Evolutionary conservation across 2,797 vertebrate genomes (phyloP).

Genomic region (Rhinichthys osculus): DNA sequence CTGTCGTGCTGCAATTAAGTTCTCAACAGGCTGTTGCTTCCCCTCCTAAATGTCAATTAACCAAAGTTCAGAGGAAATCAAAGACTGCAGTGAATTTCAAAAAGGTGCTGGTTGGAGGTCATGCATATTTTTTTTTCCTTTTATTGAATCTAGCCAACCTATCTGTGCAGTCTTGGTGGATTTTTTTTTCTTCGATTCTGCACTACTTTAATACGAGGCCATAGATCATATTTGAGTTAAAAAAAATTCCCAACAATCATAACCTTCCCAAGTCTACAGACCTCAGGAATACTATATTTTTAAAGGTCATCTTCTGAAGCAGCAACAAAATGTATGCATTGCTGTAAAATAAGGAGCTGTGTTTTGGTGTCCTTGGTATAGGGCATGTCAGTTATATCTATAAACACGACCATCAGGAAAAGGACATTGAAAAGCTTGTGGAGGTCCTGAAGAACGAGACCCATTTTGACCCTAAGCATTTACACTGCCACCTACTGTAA

Average conservation of each 20-base stretch:
- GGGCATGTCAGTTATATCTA: constrained; percentile 80
- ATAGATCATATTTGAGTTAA: constrained; percentile 42
- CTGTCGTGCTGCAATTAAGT: constrained; percentile 52
- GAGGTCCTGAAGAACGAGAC: constrained; percentile 78
- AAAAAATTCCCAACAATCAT: constrained; percentile 35
- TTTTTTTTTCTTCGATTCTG: constrained; percentile 15
- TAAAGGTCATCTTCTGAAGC: constrained; percentile 37
- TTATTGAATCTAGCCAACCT: constrained; percentile 35
- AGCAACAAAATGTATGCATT: constrained; percentile 27
- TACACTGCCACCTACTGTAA: constrained; percentile 70
- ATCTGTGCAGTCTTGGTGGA: neutral
- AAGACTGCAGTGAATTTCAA: constrained; percentile 46
- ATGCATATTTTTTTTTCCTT: neutral
- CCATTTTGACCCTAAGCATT: constrained; percentile 73
- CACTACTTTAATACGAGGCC: constrained; percentile 37
- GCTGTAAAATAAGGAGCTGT: constrained; percentile 31
- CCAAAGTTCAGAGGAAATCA: constrained; percentile 53
- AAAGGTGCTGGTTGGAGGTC: constrained; percentile 40
- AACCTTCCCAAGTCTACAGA: constrained; percentile 47
- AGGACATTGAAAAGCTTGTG: constrained; percentile 76
- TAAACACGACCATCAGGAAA: constrained; percentile 80
- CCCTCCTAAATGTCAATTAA: constrained; percentile 54
- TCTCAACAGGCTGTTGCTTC: constrained; percentile 51
- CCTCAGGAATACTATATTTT: constrained; percentile 42
- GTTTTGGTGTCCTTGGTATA: constrained; percentile 69